phyloP scores from a whole-genome alignment of 2,888 invertebrate species.

The Tanypteryx hageni region DNA sequence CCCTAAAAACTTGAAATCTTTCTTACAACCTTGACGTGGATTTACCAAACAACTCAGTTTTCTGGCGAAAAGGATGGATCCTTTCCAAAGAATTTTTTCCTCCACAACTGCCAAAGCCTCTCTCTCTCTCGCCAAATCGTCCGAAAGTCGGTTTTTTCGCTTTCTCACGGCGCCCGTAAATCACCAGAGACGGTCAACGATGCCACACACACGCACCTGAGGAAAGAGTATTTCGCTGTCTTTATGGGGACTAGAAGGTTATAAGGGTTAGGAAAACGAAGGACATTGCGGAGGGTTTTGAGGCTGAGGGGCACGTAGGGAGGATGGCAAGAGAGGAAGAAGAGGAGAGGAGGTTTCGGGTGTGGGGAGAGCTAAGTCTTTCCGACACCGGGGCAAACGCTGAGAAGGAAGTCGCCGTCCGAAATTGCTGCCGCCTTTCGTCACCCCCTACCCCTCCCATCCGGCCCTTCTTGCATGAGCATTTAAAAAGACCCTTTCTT shows the following conservation, averaged over 20 bases:
- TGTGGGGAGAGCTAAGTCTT: conserved; percentile 2
- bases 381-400: conserved; percentile 40
- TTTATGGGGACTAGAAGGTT: conserved; percentile 9
- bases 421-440: conserved; percentile 55
- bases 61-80: conserved; percentile 36
- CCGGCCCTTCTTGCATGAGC: conserved; percentile 60
- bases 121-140: conserved; percentile 36
- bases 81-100: conserved; percentile 16
- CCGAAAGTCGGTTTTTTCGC: conserved; percentile 53
- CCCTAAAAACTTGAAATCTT: conserved; percentile 1
- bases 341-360: not conserved
- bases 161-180: conserved; percentile 43
- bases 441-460: conserved; percentile 48
- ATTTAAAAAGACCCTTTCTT: conserved; percentile 61
- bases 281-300: not conserved
- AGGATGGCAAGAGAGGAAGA: not conserved
- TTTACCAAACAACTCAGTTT: conserved; percentile 56
- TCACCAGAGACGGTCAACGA: conserved; percentile 42
- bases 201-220: conserved; percentile 47
- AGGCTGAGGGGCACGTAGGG: not conserved
- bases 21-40: not conserved
- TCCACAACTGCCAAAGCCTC: not conserved
- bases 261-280: not conserved
- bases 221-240: conserved; percentile 61
- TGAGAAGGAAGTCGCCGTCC: conserved; percentile 63